phyloP scores from a whole-genome alignment of 2,113 vertebrate species.

The Nycticorax nycticorax region DNA sequence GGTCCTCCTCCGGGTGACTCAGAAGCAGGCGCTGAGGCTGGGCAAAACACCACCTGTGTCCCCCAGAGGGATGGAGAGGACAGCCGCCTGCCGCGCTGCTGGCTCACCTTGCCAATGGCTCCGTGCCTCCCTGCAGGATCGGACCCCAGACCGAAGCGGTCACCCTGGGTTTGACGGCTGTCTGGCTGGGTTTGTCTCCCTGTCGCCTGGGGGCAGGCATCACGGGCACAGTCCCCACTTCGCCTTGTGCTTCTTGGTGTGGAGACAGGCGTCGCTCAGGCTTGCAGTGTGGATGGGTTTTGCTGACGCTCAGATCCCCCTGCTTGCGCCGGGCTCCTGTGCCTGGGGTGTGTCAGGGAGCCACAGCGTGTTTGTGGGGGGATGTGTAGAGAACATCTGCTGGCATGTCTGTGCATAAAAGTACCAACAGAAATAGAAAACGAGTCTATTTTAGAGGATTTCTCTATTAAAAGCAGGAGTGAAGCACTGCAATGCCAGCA shows the following conservation, averaged over 20 bases:
- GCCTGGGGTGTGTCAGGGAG: neutral
- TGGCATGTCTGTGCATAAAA: fast-evolving
- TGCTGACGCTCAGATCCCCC: neutral
- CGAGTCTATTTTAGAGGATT: neutral
- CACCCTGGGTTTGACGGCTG: neutral
- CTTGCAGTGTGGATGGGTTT: neutral
- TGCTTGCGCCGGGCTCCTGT: fast-evolving
- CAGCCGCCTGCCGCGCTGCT: fast-evolving
- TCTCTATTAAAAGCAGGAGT: neutral
- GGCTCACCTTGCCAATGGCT: neutral
- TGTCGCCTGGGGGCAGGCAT: fast-evolving
- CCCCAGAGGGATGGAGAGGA: neutral
- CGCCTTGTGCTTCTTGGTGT: fast-evolving
- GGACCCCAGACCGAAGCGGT: fast-evolving
- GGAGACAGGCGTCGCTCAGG: neutral
- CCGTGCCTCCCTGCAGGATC: neutral
- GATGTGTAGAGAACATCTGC: neutral
- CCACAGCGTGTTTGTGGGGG: fast-evolving
- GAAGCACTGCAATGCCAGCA: neutral
- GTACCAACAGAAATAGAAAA: neutral
- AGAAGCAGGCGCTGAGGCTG: neutral
- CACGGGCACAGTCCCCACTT: fast-evolving
- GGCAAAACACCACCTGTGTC: fast-evolving
- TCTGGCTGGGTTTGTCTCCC: neutral
- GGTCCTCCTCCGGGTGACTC: neutral